Conservation (phyloP, 2,888 invertebrate species). For the Gymnoscelis rufifasciata region DNA sequence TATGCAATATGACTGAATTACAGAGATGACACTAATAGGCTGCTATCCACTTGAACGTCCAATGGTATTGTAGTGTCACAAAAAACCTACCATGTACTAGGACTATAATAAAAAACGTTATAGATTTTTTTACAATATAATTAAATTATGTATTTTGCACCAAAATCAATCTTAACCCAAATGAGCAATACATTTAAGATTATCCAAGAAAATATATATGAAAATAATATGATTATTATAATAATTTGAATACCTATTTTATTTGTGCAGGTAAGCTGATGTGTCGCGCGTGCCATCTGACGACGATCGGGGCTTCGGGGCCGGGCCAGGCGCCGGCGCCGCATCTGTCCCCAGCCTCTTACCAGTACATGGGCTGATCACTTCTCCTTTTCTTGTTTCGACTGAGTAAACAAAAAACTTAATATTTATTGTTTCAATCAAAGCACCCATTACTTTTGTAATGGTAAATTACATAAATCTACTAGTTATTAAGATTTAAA, state of each 20-base stretch:
- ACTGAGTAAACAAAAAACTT: conserved; percentile 13
- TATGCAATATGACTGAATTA: too few relatives aligned
- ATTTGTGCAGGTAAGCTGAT: conserved; percentile 86
- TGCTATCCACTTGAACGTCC: too few relatives aligned
- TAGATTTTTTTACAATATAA: background rate
- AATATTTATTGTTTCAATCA: background rate
- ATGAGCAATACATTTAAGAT: too few relatives aligned
- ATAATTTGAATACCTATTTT: conserved; percentile 13
- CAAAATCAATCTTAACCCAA: too few relatives aligned
- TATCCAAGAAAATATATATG: conserved; percentile 6
- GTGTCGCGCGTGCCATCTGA: conserved; percentile 96
- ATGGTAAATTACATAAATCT: background rate
- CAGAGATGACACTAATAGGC: too few relatives aligned
- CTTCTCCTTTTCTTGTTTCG: conserved; percentile 18
- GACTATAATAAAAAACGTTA: too few relatives aligned
- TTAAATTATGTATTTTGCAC: too few relatives aligned
- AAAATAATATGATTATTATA: background rate
- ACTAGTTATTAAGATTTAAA: too few relatives aligned
- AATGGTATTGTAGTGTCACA: too few relatives aligned
- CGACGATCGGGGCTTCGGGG: conserved; percentile 84
- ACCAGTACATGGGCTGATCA: conserved; percentile 89
- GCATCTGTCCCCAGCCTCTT: conserved; percentile 88
- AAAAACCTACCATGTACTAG: too few relatives aligned
- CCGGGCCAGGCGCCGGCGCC: conserved; percentile 87
- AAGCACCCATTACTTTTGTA: background rate